Base-by-base conservation (phyloP, 2,888 invertebrate species). In the Cordylochernes scorpioides region DNA sequence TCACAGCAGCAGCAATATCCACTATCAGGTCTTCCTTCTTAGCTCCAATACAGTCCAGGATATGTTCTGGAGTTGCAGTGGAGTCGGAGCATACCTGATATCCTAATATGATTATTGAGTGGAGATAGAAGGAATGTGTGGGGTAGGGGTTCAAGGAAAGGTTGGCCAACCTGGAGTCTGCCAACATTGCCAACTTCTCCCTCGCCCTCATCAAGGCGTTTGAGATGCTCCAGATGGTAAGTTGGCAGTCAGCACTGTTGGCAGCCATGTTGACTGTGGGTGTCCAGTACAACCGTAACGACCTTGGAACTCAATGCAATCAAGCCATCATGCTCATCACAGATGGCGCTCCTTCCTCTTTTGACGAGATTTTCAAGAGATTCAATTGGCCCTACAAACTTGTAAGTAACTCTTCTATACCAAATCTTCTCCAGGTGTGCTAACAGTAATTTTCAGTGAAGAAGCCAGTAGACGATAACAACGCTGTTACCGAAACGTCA, bases 271-370 rank as follows among this genome's bases (percentile, higher is more conserved):
- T n/a, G n/a, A n/a, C n/a, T n/a, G n/a, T n/a, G n/a, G n/a, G n/a
- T n/a, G n/a, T 31, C 15, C 22, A 22, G 22, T 22, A 22, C 14
- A 22, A 22, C 6, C 12, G 6, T 5, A 22, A 4, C 6, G 22
- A 4, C 5, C 5, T 68, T 45, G 82, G 82, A 3, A 73, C 77
- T 45, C 77, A 84, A 49, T 97, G 97, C 51, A 97, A 97, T 59
- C 73, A 88, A 59, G 91, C 88, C 17, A 94, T 97, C 46, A 91
- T 97, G 91, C 58, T 97, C 43, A 70, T 97, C 43, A 91, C 94
- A 9, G 97, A 97, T 54, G 94, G 94, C 15, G 84, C 91, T 12
- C 86, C 91, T 25, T 77, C 82, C 49, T 78, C 73, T 49, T 86
- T 71, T 55, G 72, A 78, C 50, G 75, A 84, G 47, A 68, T 88